A percentile compares a stretch with the other conserved stretches of the same genome.
These are phyloP conservation scores for Andrena haemorrhoa DNA, from an alignment of 2,888 invertebrate species.

Conservation along the genomic window DNA sequence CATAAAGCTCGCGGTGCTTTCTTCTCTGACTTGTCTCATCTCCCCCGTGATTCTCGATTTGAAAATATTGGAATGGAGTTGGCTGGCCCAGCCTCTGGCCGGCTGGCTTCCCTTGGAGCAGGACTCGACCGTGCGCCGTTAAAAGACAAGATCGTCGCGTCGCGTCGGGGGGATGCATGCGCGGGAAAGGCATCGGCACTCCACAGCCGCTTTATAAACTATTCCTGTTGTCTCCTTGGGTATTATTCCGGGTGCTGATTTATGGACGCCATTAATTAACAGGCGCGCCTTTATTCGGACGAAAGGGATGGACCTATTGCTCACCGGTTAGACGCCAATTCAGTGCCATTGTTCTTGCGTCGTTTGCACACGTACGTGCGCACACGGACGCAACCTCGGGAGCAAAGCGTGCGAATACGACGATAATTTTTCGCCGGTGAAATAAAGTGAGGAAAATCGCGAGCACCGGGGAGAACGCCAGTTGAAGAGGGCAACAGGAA, in stretches of 20 bases:
- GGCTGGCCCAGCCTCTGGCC: not conserved
- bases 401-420: constrained; percentile 70
- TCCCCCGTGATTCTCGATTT: not conserved
- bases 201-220: constrained; percentile 82
- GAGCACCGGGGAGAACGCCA: constrained; percentile 69
- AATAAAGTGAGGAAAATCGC: constrained; percentile 77
- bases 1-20: too few relatives aligned
- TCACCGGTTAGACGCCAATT: constrained; percentile 85
- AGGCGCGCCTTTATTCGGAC: constrained; percentile 84
- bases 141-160: constrained; percentile 58
- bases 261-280: constrained; percentile 84
- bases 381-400: constrained; percentile 50
- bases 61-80: not conserved
- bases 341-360: constrained; percentile 84
- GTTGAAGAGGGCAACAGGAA: constrained; percentile 64
- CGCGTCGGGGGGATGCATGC: constrained; percentile 36
- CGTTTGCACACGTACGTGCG: constrained; percentile 82
- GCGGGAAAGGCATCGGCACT: constrained; percentile 71
- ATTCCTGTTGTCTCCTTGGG: constrained; percentile 85
- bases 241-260: constrained; percentile 84
- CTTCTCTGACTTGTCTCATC: too few relatives aligned
- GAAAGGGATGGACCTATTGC: constrained; percentile 85
- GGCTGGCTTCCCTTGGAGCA: not conserved
- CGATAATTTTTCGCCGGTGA: constrained; percentile 76
- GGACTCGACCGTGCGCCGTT: constrained; percentile 26